phyloP scores from a whole-genome alignment of 2,797 vertebrate species.

The Capromys pilorides region DNA sequence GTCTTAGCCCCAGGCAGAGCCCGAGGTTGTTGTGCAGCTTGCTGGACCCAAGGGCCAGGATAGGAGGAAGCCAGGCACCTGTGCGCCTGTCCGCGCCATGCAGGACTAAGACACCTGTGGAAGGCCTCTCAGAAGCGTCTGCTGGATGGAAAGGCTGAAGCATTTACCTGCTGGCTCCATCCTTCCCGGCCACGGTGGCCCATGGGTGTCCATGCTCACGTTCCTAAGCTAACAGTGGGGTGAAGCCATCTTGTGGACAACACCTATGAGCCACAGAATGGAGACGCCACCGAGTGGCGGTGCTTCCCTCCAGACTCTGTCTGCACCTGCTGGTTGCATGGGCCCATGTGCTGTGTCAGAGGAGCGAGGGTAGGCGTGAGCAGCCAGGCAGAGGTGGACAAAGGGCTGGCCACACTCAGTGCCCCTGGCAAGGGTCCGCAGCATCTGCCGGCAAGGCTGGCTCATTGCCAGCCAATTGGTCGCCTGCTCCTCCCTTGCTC shows the following conservation, averaged over 20 bases:
- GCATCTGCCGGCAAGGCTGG: background rate
- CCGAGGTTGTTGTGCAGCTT: background rate
- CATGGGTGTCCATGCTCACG: background rate
- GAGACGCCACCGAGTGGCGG: background rate
- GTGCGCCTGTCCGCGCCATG: background rate
- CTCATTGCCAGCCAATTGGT: accelerated
- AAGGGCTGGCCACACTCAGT: background rate
- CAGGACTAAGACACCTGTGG: background rate
- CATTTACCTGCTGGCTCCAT: accelerated
- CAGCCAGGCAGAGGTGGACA: background rate
- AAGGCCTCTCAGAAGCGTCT: no score
- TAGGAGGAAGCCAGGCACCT: background rate
- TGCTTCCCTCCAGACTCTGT: background rate
- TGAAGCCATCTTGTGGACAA: no score
- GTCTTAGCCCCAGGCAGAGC: background rate
- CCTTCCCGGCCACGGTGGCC: background rate
- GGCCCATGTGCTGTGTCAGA: no score
- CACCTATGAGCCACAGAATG: background rate
- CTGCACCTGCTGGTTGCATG: background rate
- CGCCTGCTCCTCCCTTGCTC: no score
- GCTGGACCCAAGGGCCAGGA: background rate
- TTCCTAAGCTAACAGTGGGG: background rate
- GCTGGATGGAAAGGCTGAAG: background rate
- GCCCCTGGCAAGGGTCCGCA: no score
- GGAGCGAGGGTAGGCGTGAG: background rate